Base-by-base conservation (phyloP, 2,888 invertebrate species). In the Zaprionus obscuricornis region DNA sequence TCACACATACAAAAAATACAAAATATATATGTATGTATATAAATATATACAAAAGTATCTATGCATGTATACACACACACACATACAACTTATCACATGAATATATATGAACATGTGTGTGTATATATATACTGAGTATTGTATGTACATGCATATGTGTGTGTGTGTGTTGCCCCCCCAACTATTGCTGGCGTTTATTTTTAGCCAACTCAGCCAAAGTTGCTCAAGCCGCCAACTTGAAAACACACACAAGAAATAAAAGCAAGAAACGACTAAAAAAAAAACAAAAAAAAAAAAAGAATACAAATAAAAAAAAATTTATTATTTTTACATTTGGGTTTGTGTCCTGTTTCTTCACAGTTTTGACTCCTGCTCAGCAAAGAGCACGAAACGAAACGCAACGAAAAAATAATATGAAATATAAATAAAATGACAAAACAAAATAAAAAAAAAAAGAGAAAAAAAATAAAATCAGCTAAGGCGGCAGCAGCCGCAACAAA, bases 171-270 rank as follows among this genome's bases (percentile, higher is more conserved):
- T 52, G 63, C 64, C 43, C 66, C 64, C 46, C 70, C 62, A 70
- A 70, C 85, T 70, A 85, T 81, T 70, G 78, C 74, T 68, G 66
- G 39, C 64, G 62, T 86, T 86, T 79, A 85, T 79, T 79, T 85
- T 78, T 79, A 85, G 79, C 79, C 81, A 83, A 75, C 79, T 83
- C 84, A 82, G 81, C 42, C 54, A 70, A 65, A 70, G 86, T 86
- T 83, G 81, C 77, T 85, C 76, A 75, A 79, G 79, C 76, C 78
- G 67, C 78, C 74, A 78, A 84, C 84, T 85, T 86, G 66, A 79
- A 86, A 72, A 54, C 22, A 66, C 17, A 52, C 11, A 16, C 27
- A 36, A 20, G 43, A 10, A 43, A 22, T 26, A 39, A 33, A 18
- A 5, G 39, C n/a, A 46, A 7, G 17, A 29, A 39, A n/a, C n/a